A percentile compares a stretch with the other conserved stretches of the same genome.
Evolutionary conservation across 1,140 invertebrate species (phyloP).

Genomic region (Hycleus cichorii): DNA sequence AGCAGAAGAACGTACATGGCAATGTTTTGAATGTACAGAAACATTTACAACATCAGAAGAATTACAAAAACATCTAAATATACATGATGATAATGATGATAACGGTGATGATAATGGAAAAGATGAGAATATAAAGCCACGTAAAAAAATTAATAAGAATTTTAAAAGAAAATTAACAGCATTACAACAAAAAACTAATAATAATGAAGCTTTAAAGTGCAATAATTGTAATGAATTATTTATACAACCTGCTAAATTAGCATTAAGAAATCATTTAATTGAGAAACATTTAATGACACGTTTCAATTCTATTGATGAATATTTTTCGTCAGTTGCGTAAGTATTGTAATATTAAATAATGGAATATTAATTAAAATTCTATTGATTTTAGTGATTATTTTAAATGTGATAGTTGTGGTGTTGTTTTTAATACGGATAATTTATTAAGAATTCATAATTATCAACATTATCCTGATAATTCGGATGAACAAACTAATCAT

Average conservation of each 20-base stretch:
- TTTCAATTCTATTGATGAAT: conserved; percentile 20
- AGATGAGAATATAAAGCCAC: conserved; percentile 5
- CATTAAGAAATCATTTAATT: conserved; percentile 25
- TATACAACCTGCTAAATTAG: conserved; percentile 16
- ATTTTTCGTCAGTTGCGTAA: conserved; percentile 27
- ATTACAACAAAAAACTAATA: conserved; percentile 8
- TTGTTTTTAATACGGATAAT: conserved; percentile 22
- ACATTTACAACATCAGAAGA: conserved; percentile 49
- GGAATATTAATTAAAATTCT: background rate
- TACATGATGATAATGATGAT: conserved; percentile 42
- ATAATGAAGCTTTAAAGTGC: conserved; percentile 25
- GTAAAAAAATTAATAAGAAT: conserved; percentile 14
- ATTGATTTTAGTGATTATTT: conserved; percentile 18
- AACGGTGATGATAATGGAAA: too few relatives aligned
- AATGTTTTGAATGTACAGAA: conserved; percentile 55
- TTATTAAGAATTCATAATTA: conserved; percentile 29
- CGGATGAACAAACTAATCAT: conserved; percentile 23
- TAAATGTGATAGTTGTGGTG: conserved; percentile 24
- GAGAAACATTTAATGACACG: conserved; percentile 18
- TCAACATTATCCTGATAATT: conserved; percentile 21
- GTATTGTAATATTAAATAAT: background rate
- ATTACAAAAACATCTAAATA: conserved; percentile 50
- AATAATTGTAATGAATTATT: conserved; percentile 28
- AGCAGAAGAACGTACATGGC: conserved; percentile 39
- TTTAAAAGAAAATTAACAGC: conserved; percentile 1